Base-by-base conservation (phyloP, 2,797 vertebrate genomes). In the Gymnoscopelus braueri region DNA sequence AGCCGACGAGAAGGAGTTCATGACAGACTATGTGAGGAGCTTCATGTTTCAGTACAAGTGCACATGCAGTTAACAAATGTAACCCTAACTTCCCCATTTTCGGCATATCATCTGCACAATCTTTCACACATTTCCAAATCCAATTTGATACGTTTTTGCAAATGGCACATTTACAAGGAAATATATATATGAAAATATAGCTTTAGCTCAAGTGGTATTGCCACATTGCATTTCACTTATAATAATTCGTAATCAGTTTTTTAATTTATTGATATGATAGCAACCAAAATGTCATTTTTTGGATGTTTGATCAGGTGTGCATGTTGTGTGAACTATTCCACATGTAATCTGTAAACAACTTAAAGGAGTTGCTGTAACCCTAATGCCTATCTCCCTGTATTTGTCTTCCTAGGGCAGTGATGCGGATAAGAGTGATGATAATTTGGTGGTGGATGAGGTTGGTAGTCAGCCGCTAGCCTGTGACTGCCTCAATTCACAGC, bases 361-460 rank as follows among this genome's bases (percentile, higher is more conserved):
- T 12, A 9, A 24, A 24, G 39, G 39, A 8, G 9, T 10, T 44
- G 39, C 9, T 10, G 39, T 44, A 44, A 44, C 39, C 9, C 39
- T 44, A 44, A 44, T 44, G 9, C 26, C 51, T 19, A 6, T 44
- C 26, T 64, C 48, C 14, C 12, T 39, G 23, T 54, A 15, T 60
- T 35, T 48, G 14, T 60, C 44, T 39, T 70, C 61, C 12, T 85
- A 97, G 96, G 95, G 95, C 83, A 97, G 96, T 0, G 96, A 97
- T 1, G 96, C 94, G 0, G 96, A 97, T 83, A 96, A 96, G 79
- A 97, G 96, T 1, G 96, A 97, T 29, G 96, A 97, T 81, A 93
- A 95, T 88, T 88, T 97, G 90, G 95, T 97, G 75, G 96, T 97
- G 75, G 96, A 97, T 76, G 96, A 97, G 95, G 96, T 94, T 75